Evolutionary conservation across 2,888 invertebrate species (phyloP).

Genomic region (Sericinus montela): DNA sequence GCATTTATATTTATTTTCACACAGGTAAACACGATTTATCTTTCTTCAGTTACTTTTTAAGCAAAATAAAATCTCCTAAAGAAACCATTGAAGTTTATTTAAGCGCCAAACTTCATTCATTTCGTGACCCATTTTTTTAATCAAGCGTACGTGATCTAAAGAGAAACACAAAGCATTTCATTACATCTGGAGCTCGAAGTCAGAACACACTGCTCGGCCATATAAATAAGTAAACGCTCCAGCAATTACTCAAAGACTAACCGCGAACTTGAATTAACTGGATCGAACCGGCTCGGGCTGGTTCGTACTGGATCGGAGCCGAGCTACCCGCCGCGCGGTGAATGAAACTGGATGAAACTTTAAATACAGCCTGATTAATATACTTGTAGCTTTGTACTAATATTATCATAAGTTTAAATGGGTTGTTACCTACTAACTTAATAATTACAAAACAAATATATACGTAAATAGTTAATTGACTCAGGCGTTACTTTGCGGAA

Average conservation of each 20-base stretch:
- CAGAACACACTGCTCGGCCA: background rate
- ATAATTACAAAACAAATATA: too few species aligned
- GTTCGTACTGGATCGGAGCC: background rate
- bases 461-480: too few species aligned
- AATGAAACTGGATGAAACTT: background rate
- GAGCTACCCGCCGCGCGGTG: background rate
- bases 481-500: too few species aligned
- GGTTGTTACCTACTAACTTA: too few species aligned
- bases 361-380: background rate
- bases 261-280: conserved; percentile 3
- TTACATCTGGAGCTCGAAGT: background rate
- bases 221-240: background rate
- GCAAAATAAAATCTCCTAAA: too few species aligned
- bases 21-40: too few species aligned
- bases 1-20: too few species aligned
- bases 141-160: background rate
- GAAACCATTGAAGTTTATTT: too few species aligned
- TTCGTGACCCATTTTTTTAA: background rate
- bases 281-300: background rate
- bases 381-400: background rate
- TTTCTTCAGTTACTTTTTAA: too few species aligned
- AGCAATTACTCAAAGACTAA: background rate
- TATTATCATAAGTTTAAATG: too few species aligned
- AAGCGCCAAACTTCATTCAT: background rate
- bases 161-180: background rate